Evolutionary conservation across 2,888 invertebrate species (phyloP).

Genomic region (Toxonevra muliebris): DNA sequence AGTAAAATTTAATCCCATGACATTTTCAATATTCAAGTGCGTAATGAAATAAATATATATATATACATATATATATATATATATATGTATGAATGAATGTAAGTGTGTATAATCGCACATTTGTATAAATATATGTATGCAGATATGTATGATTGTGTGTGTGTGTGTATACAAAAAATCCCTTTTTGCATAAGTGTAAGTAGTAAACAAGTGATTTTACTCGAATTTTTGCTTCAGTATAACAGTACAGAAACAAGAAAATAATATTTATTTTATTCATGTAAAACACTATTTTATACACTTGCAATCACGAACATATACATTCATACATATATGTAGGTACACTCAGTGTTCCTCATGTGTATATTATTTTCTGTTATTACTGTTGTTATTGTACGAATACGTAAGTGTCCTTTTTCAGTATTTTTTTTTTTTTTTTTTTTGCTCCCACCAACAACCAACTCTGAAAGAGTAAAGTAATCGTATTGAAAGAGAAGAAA

Average conservation of each 20-base stretch:
- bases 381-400: not conserved
- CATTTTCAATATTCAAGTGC: slow-evolving; percentile 25
- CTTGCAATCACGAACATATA: not conserved
- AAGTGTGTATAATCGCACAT: not conserved
- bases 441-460: no score
- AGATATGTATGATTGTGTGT: no score
- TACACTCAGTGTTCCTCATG: not conserved
- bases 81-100: slow-evolving; percentile 1
- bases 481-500: slow-evolving; percentile 31
- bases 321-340: not conserved
- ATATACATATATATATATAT: not conserved
- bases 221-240: not conserved
- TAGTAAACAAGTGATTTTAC: slow-evolving; percentile 19
- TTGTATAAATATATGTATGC: slow-evolving; percentile 2
- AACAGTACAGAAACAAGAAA: slow-evolving; percentile 9
- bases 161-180: not conserved
- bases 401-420: not conserved
- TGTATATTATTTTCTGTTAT: not conserved
- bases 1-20: slow-evolving; percentile 27
- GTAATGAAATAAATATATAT: slow-evolving; percentile 29
- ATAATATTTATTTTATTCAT: slow-evolving; percentile 37
- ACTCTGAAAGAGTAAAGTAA: no score
- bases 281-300: slow-evolving; percentile 31
- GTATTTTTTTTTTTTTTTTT: no score
- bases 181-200: not conserved